Percentiles rank a stretch among this genome's conserved stretches.
Conservation (phyloP, 2,888 invertebrate genomes). For the Phortica magna region DNA sequence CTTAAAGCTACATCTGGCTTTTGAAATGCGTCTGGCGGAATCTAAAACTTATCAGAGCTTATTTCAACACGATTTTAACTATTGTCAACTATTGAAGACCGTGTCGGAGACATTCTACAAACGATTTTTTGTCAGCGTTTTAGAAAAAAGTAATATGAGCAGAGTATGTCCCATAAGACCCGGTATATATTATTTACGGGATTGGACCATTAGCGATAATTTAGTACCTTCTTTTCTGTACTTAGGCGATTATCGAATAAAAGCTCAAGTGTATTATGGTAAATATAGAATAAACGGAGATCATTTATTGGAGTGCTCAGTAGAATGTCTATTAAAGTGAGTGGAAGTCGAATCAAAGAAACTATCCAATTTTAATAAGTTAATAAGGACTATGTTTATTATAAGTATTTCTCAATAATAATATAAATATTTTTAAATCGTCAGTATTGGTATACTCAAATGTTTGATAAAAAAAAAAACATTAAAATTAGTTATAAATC, state of each 20-base stretch:
- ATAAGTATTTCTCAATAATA: no score
- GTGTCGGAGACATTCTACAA: conserved; percentile 1
- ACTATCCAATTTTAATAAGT: neutral
- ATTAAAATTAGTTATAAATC: no score
- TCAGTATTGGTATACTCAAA: no score
- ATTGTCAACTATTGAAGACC: conserved; percentile 2
- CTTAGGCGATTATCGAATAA: conserved; percentile 20
- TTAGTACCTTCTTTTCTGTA: conserved; percentile 25
- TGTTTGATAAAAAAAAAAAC: no score
- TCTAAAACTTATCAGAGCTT: neutral
- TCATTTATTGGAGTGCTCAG: neutral
- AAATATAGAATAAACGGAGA: conserved; percentile 1
- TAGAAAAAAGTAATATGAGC: neutral
- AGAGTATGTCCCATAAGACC: neutral
- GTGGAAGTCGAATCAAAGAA: neutral
- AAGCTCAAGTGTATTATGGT: conserved; percentile 8
- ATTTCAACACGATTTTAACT: conserved; percentile 16
- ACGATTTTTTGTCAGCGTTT: neutral
- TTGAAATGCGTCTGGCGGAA: neutral
- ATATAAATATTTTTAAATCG: no score
- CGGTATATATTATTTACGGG: conserved; percentile 2
- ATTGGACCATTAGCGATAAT: conserved; percentile 9
- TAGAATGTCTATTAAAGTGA: neutral
- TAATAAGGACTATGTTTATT: no score
- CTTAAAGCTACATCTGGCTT: conserved; percentile 3